Evolutionary conservation across 2,888 invertebrate genomes (phyloP).

Genomic region (Steromphala cineraria): DNA sequence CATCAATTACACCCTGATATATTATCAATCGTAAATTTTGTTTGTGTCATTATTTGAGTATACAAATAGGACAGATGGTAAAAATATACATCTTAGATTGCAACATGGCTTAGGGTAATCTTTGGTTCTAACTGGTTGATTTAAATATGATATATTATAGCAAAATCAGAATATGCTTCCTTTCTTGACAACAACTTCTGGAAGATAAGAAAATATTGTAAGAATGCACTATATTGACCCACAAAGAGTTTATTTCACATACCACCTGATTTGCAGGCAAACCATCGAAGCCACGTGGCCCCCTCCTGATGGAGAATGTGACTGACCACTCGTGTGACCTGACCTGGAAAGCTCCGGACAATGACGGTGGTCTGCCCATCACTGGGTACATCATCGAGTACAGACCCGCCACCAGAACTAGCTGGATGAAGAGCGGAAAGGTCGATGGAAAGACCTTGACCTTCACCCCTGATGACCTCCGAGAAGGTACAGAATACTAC

Average conservation of each 20-base stretch:
- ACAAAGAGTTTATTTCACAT: neutral
- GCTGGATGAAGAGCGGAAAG: conserved; percentile 60
- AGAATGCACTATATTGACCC: neutral
- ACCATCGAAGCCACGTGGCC: conserved; percentile 47
- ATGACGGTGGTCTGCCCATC: conserved; percentile 69
- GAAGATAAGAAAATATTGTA: no score
- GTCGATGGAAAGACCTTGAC: conserved; percentile 44
- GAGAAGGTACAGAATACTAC: conserved; percentile 87
- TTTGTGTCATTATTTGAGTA: no score
- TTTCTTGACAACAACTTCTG: no score
- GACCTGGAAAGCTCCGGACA: conserved; percentile 63
- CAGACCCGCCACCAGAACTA: conserved; percentile 49
- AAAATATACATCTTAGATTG: neutral
- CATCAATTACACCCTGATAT: no score
- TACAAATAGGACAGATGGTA: neutral
- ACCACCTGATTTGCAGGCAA: conserved; percentile 26
- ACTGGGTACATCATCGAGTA: conserved; percentile 62
- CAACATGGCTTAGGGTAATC: no score
- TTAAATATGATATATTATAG: no score
- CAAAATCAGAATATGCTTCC: no score
- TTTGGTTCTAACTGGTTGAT: no score
- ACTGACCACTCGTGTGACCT: conserved; percentile 47
- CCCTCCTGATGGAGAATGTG: conserved; percentile 55
- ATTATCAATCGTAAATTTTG: no score
- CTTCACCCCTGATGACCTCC: conserved; percentile 49